These are phyloP conservation scores for Deladenus siricidicola DNA, from an alignment of 2,888 invertebrate genomes.

Conservation along the genomic window DNA sequence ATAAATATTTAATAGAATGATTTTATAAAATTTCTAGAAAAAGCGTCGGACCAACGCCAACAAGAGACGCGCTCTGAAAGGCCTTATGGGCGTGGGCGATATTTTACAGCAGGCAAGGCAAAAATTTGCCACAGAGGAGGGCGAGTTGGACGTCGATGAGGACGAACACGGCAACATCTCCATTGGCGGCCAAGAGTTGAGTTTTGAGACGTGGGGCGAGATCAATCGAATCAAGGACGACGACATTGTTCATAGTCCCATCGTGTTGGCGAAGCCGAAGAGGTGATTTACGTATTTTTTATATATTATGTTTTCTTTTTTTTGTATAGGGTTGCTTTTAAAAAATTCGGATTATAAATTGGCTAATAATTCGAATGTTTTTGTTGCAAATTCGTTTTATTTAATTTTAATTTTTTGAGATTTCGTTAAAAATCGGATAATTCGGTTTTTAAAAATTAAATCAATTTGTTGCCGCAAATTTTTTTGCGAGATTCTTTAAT, in stretches of 20 bases:
- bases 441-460: too few species aligned
- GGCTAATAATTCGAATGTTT: too few species aligned
- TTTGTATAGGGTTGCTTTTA: too few species aligned
- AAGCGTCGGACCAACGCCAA: background rate
- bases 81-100: constrained; percentile 22
- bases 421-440: too few species aligned
- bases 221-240: constrained; percentile 22
- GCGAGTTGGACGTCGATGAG: constrained; percentile 24
- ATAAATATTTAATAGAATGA: background rate
- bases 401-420: too few species aligned
- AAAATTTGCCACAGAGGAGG: constrained; percentile 17
- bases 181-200: constrained; percentile 22
- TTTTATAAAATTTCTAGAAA: background rate
- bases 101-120: constrained; percentile 14
- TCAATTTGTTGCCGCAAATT: too few species aligned
- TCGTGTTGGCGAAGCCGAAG: too few species aligned
- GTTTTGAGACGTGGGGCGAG: constrained; percentile 26
- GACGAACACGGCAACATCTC: constrained; percentile 20
- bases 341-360: too few species aligned
- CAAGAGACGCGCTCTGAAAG: constrained; percentile 3
- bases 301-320: too few species aligned
- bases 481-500: too few species aligned
- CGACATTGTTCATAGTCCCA: constrained; percentile 15
- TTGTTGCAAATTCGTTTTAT: too few species aligned
- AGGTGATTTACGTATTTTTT: too few species aligned